Conservation (phyloP, 2,797 vertebrate genomes). For the Hippocampus kuda region DNA sequence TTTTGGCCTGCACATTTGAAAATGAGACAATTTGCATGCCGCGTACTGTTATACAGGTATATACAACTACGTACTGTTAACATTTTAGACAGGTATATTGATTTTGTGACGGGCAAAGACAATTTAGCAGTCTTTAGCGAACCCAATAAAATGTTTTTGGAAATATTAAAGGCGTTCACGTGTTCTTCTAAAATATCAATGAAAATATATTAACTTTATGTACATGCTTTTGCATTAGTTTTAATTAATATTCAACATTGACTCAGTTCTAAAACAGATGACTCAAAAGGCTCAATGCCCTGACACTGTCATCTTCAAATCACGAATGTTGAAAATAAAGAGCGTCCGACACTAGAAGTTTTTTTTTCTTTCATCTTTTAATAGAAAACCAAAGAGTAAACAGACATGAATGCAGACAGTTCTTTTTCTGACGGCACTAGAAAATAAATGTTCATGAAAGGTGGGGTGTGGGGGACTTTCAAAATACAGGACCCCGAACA, state of each 20-base stretch:
- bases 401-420: slow-evolving; percentile 52
- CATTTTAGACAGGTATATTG: not conserved
- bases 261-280: too few species aligned
- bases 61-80: not conserved
- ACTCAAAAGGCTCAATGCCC: too few species aligned
- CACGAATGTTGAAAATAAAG: not conserved
- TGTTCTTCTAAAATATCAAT: too few species aligned
- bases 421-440: slow-evolving; percentile 27
- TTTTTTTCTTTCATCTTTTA: slow-evolving; percentile 53
- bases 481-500: slow-evolving; percentile 49
- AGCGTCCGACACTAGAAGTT: slow-evolving; percentile 12
- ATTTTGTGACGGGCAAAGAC: not conserved
- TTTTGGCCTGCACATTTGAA: too few species aligned
- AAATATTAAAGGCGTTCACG: too few species aligned
- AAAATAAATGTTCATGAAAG: slow-evolving; percentile 45
- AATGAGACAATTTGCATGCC: not conserved
- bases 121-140: too few species aligned
- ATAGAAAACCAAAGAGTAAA: slow-evolving; percentile 62
- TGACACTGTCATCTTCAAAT: too few species aligned
- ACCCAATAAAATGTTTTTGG: too few species aligned
- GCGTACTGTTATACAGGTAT: not conserved
- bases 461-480: slow-evolving; percentile 49
- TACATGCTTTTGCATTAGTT: too few species aligned
- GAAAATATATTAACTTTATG: too few species aligned
- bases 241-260: too few species aligned